Conservation (phyloP, 2,888 invertebrate species). For the Ophonus ardosiacus region DNA sequence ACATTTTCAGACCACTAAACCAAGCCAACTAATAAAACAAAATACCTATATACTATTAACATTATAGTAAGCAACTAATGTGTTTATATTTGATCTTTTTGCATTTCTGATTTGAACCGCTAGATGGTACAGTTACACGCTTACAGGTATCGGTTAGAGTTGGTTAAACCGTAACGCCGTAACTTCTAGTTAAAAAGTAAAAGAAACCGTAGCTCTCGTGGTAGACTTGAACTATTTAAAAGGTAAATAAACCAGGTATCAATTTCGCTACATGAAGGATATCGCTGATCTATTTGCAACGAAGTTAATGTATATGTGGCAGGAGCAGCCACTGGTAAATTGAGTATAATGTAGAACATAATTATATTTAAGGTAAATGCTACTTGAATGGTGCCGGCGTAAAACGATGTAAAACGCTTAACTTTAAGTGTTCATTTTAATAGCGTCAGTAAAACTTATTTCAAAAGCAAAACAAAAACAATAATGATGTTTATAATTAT, state of each 20-base stretch:
- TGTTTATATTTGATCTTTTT: conserved; percentile 36
- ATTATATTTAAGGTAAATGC: conserved; percentile 29
- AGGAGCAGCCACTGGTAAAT: conserved; percentile 19
- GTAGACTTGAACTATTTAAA: conserved; percentile 9
- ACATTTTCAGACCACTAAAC: conserved; percentile 11
- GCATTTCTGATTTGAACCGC: conserved; percentile 17
- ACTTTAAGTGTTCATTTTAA: conserved; percentile 40
- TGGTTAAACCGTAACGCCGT: conserved; percentile 53
- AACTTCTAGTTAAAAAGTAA: conserved; percentile 35
- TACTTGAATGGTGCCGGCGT: conserved; percentile 4
- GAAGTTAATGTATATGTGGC: not conserved
- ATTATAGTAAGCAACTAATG: not conserved
- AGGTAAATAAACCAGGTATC: not conserved
- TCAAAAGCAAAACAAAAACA: conserved; percentile 15
- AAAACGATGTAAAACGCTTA: not conserved
- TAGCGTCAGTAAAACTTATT: conserved; percentile 7
- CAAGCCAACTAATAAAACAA: conserved; percentile 3
- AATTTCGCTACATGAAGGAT: conserved; percentile 29
- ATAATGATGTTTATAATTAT: not conserved
- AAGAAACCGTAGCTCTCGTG: conserved; percentile 8
- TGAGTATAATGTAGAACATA: conserved; percentile 21
- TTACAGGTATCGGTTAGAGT: conserved; percentile 41
- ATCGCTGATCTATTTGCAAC: conserved; percentile 26
- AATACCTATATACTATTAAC: conserved; percentile 17
- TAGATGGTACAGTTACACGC: conserved; percentile 47